Percentiles rank a stretch among this genome's conserved stretches.
phyloP scores from a whole-genome alignment of 2,888 invertebrate genomes.

The Muschampia plurimacula region DNA sequence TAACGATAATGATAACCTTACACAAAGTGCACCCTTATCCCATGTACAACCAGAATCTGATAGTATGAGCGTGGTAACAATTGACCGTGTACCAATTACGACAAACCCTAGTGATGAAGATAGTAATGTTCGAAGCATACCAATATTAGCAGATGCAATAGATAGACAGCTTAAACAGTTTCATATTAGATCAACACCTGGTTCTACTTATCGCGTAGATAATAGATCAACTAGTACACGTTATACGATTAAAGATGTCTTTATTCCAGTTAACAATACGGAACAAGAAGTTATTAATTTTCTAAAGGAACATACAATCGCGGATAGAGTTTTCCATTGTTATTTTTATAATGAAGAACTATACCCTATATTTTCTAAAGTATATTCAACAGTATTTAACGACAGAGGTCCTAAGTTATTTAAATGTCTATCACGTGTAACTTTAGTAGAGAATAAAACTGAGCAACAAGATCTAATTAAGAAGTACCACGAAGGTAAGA shows the following conservation, averaged over 20 bases:
- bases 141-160: constrained; percentile 44
- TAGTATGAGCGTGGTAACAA: background rate
- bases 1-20: background rate
- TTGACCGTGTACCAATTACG: background rate
- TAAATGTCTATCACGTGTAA: constrained; percentile 34
- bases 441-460: constrained; percentile 34
- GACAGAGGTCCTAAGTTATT: constrained; percentile 40
- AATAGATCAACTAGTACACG: constrained; percentile 43
- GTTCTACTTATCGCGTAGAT: constrained; percentile 44
- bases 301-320: constrained; percentile 40
- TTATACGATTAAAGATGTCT: constrained; percentile 43
- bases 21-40: background rate
- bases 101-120: background rate
- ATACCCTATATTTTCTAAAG: constrained; percentile 37
- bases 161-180: constrained; percentile 51
- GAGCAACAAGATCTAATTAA: constrained; percentile 41
- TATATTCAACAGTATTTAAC: constrained; percentile 38
- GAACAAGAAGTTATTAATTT: constrained; percentile 43
- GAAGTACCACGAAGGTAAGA: constrained; percentile 44
- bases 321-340: constrained; percentile 31
- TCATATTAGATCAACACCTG: constrained; percentile 46
- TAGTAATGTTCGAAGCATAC: background rate
- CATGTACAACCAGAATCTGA: background rate
- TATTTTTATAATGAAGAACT: constrained; percentile 41
- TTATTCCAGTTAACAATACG: constrained; percentile 45